Evolutionary conservation across 1,140 invertebrate genomes (phyloP), one percentile per base, ranked within the genome.

Genomic region (Adelges cooleyi): DNA sequence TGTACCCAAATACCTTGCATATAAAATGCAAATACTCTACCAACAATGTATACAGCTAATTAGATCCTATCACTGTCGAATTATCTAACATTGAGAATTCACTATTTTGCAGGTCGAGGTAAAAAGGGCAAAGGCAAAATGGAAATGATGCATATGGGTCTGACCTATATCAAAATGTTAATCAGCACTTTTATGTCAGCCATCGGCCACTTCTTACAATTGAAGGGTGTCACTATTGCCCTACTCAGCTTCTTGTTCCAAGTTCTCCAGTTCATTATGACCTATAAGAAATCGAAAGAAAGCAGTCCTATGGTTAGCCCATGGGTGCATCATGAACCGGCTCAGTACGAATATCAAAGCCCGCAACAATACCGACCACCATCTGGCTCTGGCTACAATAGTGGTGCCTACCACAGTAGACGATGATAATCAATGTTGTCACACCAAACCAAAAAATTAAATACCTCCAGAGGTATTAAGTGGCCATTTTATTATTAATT

Each of bases 181-280:
- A 3, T 62, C 4, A 22, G 17, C 42, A 44, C 38, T 1, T 5
- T 62, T 3, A 48, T 36, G 42, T 13, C 40, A 2, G 17, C 4
- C n/a, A 48, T 62, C n/a, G 42, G 56, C 0, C 56, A 62, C 25
- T 6, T 62, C 4, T 46, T 62, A 2, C 40, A 40, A 25, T 62
- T 62, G 40, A 62, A 62, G 5, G 23, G 23, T 42, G 42, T 46
- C 25, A 25, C n/a, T 5, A 18, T 62, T 25, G 33, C 25, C 2
- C 17, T 62, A 11, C 44, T 62, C 40, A 29, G 56, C 42, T 40
- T 62, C n/a, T 17, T 62, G n/a, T 46, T 62, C 4, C 56, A 62
- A 33, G 23, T 62, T 25, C 25, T 42, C 1, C 56, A 62, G 25
- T 62, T 62, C 25, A 22, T 62, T 25, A 62, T 62, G 56, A n/a